Base-by-base conservation (phyloP, 2,888 invertebrate species). In the Aphidius colemani region DNA sequence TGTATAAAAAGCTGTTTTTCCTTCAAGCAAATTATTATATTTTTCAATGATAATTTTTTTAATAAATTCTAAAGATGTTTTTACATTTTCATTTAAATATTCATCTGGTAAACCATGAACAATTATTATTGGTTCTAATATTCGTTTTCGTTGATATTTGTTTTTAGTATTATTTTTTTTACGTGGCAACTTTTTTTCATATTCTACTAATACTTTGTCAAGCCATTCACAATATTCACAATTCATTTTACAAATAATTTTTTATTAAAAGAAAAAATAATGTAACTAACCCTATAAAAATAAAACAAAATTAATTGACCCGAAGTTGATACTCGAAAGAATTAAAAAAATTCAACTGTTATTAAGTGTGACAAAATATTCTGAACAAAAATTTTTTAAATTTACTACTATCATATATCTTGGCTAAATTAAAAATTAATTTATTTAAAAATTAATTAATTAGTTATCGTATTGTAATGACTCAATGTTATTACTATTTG, bases 181-280 rank as follows among this genome's bases (percentile, higher is more conserved):
- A 7, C 10, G 43, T 9, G 13, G 8, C 13, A 13, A 7, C 8
- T 45, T 11, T n/a, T 55, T 45, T 46, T n/a, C 11, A 13, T 53
- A 43, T 9, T 30, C 45, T 10, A 48, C 4, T 13, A 49, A 48
- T n/a, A 71, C 62, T 8, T 67, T 66, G 10, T 70, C 67, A 11
- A 74, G 69, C 76, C 76, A 75, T n/a, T 71, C 62, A 53, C 76
- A 76, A 66, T 77, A 77, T 59, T 77, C 77, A 44, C 76, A 77
- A 30, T 30, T 30, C 30, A 30, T 72, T 71, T 75, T 4, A 53
- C 45, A 40, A 7, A 41, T 41, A 39, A 50, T 51, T 60, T 39
- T 60, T 13, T 39, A 6, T 13, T 10, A 7, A 6, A 48, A 46
- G 13, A 30, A 30, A 48, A 30, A 30, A 3, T 5, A 30, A 30